Evolutionary conservation across 2,113 vertebrate genomes (phyloP).

Genomic region (Passer montanus): DNA sequence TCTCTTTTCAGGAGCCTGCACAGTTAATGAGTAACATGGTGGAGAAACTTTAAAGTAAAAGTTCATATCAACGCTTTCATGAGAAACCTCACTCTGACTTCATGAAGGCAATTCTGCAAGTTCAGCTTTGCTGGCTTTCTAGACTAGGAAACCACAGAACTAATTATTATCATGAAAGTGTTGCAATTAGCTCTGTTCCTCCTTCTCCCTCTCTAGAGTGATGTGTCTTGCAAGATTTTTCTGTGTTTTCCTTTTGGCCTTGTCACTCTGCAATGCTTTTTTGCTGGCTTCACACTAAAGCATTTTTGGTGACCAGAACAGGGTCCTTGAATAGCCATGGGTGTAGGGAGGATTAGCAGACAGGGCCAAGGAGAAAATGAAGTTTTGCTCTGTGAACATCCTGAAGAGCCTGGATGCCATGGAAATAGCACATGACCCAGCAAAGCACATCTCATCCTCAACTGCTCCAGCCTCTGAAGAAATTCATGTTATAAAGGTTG

Average conservation of each 20-base stretch:
- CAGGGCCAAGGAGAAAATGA: background rate
- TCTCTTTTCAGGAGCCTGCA: background rate
- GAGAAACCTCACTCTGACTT: background rate
- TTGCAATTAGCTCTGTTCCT: background rate
- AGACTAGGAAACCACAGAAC: background rate
- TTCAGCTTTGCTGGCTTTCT: background rate
- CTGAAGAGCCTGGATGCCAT: background rate
- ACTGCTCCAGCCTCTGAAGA: background rate
- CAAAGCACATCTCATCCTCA: background rate
- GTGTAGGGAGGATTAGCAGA: background rate
- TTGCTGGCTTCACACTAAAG: background rate
- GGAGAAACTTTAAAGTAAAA: background rate
- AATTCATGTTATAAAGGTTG: background rate
- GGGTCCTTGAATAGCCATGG: background rate
- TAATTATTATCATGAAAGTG: background rate
- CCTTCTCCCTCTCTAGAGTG: background rate
- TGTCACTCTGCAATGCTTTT: background rate
- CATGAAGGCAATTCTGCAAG: background rate
- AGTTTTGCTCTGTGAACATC: background rate
- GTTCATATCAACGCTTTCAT: background rate
- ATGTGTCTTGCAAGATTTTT: accelerated
- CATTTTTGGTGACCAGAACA: background rate
- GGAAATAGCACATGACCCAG: background rate
- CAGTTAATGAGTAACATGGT: background rate
- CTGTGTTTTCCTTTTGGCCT: background rate